phyloP scores from a whole-genome alignment of 2,113 vertebrate genomes.

The Opisthocomus hoazin region DNA sequence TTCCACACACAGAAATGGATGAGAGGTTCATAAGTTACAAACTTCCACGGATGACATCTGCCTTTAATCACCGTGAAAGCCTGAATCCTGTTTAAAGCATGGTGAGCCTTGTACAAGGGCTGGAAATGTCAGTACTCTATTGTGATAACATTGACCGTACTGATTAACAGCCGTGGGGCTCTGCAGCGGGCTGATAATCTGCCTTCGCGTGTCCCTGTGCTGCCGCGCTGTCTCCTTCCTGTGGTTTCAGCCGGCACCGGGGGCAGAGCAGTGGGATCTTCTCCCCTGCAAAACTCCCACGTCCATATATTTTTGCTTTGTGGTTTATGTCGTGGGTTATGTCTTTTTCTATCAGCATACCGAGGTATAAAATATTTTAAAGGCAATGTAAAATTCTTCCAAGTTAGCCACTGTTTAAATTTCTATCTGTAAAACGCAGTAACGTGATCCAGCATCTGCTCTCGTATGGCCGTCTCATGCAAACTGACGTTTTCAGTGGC shows the following conservation, averaged over 20 bases:
- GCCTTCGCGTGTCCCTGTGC: not conserved
- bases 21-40: not conserved
- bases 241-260: not conserved
- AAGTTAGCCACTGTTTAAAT: not conserved
- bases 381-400: not conserved
- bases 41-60: not conserved
- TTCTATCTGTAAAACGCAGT: not conserved
- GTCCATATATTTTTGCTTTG: not conserved
- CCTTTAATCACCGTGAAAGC: slow-evolving; percentile 42
- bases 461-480: not conserved
- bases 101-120: not conserved
- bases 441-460: not conserved
- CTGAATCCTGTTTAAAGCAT: slow-evolving; percentile 10
- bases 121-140: slow-evolving; percentile 27
- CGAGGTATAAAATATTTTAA: not conserved
- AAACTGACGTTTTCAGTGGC: not conserved
- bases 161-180: not conserved
- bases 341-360: not conserved
- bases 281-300: not conserved
- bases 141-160: slow-evolving; percentile 43
- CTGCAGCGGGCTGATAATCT: not conserved
- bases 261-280: not conserved
- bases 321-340: not conserved
- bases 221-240: slow-evolving; percentile 42
- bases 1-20: not conserved